Evolutionary conservation across 2,113 vertebrate species (phyloP), one percentile per base, ranked within the genome.

Genomic region (Chaenocephalus aceratus): DNA sequence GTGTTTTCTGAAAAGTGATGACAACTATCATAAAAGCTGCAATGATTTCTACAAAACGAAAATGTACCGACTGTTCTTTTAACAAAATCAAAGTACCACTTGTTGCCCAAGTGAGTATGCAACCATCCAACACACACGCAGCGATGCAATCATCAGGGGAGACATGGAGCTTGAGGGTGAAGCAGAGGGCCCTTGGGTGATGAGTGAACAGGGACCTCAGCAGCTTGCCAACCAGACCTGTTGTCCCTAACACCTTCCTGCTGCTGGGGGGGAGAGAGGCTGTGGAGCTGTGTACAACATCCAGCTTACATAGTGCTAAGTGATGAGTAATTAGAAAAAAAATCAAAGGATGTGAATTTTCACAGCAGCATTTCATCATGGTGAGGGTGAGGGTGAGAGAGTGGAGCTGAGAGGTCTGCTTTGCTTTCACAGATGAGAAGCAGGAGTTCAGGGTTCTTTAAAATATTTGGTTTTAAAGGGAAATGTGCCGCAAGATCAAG

Each of bases 211-310:
- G 82, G 91, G 89, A 90, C 84, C 64, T 21, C 72, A 30, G 80
- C 79, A 70, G 79, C 89, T 80, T 91, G 88, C 88, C 90, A 92
- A 93, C 82, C 76, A 61, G 57, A 56, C 2, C 61, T 90, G 92
- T 90, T 93, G 84, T 91, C 84, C 81, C 73, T 82, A 82, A 86
- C 87, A 90, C 89, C 76, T 85, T 86, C 41, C 75, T 70, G 58
- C 64, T 75, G 69, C 81, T 86, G 70, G 7, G 71, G 36, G 72
- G 49, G 60, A 79, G 46, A 75, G 58, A 45, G 48, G 62, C 54
- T 69, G 48, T 49, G 15, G 51, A 84, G 65, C 51, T 53, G 64
- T 75, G 70, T 59, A 79, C 64, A 68, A 74, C 74, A 54, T 59
- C 70, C 16, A 77, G 67, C 71, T 56, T 74, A 7, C 23, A 67